phyloP scores from a whole-genome alignment of 2,113 vertebrate genomes.

The Cyphomyrus discorhynchus region DNA sequence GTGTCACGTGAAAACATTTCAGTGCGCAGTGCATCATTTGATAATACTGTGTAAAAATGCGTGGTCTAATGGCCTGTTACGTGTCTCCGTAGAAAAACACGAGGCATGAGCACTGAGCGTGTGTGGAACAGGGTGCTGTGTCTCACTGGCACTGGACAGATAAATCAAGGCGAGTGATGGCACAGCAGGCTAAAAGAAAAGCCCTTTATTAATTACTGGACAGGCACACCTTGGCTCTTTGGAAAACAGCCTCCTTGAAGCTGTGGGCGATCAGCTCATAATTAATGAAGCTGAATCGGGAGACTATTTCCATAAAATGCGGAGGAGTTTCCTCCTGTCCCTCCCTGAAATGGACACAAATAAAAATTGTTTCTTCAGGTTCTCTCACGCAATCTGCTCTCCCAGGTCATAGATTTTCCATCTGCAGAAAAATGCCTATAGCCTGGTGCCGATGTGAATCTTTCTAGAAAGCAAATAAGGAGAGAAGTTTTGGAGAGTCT shows the following conservation, averaged over 20 bases:
- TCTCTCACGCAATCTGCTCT: neutral
- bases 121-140: slow-evolving; percentile 33
- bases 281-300: slow-evolving; percentile 46
- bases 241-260: slow-evolving; percentile 39
- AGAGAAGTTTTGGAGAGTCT: neutral
- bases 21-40: neutral
- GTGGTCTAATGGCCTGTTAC: neutral
- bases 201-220: slow-evolving; percentile 54
- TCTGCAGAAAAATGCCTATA: neutral
- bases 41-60: neutral
- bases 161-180: slow-evolving; percentile 53
- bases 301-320: neutral
- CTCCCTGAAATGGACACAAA: neutral
- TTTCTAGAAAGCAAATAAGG: neutral
- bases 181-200: slow-evolving; percentile 49
- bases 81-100: neutral
- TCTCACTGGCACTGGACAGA: slow-evolving; percentile 53
- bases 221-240: slow-evolving; percentile 51
- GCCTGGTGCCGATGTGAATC: neutral
- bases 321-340: neutral
- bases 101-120: slow-evolving; percentile 8
- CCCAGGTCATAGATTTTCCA: slow-evolving; percentile 3
- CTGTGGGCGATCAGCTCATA: slow-evolving; percentile 39
- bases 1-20: neutral
- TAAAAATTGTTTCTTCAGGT: neutral